Conservation (phyloP, 2,797 vertebrate species). For the Fistularia tabacaria region DNA sequence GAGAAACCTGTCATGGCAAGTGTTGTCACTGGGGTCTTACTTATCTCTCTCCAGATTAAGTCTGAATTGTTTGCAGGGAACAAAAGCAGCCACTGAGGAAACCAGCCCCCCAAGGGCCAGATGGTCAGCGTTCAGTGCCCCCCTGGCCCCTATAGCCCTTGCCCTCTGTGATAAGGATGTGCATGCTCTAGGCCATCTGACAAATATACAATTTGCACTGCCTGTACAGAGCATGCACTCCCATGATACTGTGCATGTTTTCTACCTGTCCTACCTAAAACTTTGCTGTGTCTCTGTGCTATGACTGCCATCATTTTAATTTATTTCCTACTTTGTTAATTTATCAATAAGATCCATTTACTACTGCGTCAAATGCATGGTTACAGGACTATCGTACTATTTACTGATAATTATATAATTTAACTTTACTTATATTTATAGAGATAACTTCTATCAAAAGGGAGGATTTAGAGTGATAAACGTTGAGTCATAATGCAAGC, state of each 20-base stretch:
- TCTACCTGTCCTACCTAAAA: conserved; percentile 4
- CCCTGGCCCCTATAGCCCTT: conserved; percentile 82
- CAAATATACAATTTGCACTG: conserved; percentile 26
- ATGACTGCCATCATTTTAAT: no score
- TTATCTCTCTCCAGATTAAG: conserved; percentile 88
- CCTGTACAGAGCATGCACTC: background rate
- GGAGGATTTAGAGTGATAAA: no score
- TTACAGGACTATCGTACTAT: no score
- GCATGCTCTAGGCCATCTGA: conserved; percentile 67
- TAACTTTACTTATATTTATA: no score
- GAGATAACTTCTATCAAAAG: no score
- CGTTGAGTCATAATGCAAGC: no score
- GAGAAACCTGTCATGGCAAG: conserved; percentile 57
- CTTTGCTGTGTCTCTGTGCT: background rate
- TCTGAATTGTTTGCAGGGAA: conserved; percentile 88
- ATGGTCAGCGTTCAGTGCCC: conserved; percentile 87
- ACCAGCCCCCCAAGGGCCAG: conserved; percentile 84
- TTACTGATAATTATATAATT: no score
- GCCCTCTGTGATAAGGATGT: conserved; percentile 71
- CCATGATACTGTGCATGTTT: conserved; percentile 5
- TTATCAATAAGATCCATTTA: no score
- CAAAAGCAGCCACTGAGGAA: conserved; percentile 90
- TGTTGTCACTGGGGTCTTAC: conserved; percentile 74
- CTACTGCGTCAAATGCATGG: no score
- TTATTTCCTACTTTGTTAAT: no score